Percentiles rank a stretch among this genome's conserved stretches.
These are phyloP conservation scores for Calypte anna DNA, from an alignment of 2,113 vertebrate genomes.

Conservation along the genomic window DNA sequence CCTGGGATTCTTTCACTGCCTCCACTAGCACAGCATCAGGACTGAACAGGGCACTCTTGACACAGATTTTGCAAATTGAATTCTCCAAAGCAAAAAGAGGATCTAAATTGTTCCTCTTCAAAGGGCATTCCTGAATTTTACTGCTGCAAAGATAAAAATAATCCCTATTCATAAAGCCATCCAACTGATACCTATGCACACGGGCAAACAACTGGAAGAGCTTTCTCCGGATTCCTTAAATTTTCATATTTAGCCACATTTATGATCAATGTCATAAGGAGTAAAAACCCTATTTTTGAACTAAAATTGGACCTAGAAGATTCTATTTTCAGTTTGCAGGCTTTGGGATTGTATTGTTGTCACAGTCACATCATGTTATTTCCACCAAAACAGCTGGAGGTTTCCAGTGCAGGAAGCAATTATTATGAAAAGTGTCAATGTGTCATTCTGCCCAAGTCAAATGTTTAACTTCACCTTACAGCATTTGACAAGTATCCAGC, in stretches of 20 bases:
- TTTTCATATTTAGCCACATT: background rate
- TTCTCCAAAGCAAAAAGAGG: background rate
- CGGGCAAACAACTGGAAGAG: background rate
- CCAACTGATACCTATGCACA: background rate
- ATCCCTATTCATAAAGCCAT: background rate
- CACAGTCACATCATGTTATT: constrained; percentile 41
- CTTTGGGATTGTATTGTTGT: constrained; percentile 1
- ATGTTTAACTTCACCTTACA: constrained; percentile 3
- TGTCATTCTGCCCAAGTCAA: constrained; percentile 41
- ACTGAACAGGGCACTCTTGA: background rate
- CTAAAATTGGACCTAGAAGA: background rate
- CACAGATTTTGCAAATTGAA: background rate
- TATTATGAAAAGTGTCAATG: constrained; percentile 36
- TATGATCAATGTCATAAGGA: background rate
- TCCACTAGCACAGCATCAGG: background rate
- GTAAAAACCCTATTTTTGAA: background rate
- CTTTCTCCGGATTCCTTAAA: background rate
- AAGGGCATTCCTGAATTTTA: background rate
- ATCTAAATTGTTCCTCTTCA: background rate
- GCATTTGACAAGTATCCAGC: constrained; percentile 38
- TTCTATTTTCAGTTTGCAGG: constrained; percentile 15
- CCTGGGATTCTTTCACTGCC: background rate
- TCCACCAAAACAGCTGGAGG: constrained; percentile 46
- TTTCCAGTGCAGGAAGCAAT: constrained; percentile 60
- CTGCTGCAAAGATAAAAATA: background rate